These are phyloP conservation scores for Lochmaea crataegi DNA, from an alignment of 2,888 invertebrate species.

Conservation along the genomic window DNA sequence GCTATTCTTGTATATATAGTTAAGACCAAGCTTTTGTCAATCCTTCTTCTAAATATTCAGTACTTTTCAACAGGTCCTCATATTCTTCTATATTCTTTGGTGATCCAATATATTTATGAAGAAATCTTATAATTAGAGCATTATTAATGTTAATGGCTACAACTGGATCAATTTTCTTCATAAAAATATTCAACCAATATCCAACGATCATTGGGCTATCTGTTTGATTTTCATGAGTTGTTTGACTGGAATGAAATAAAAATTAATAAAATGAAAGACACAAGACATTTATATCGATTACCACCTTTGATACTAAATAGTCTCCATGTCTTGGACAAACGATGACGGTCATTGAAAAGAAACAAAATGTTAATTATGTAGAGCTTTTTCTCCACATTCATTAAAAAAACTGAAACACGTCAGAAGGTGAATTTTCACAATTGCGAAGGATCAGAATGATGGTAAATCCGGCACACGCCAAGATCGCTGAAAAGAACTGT, in stretches of 20 bases:
- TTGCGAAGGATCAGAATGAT: too few species aligned
- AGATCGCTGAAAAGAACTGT: too few species aligned
- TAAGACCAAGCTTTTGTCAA: conserved; percentile 61
- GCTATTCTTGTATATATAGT: background rate
- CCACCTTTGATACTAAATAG: background rate
- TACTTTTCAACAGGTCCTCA: conserved; percentile 55
- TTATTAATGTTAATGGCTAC: conserved; percentile 64
- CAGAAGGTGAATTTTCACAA: too few species aligned
- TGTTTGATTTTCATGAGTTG: conserved; percentile 67
- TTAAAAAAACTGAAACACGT: too few species aligned
- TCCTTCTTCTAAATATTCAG: conserved; percentile 56
- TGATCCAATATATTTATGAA: conserved; percentile 57
- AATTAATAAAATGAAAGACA: background rate
- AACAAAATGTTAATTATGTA: too few species aligned
- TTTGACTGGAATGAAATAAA: conserved; percentile 57
- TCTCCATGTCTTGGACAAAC: too few species aligned
- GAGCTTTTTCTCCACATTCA: too few species aligned
- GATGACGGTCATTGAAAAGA: too few species aligned
- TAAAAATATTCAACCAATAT: conserved; percentile 67
- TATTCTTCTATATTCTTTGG: conserved; percentile 53
- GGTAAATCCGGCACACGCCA: too few species aligned
- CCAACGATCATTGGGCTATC: conserved; percentile 65
- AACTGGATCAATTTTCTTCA: conserved; percentile 64
- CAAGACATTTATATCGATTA: background rate
- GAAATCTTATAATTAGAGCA: conserved; percentile 62